phyloP scores from a whole-genome alignment of 2,113 vertebrate genomes.

The Prunella fulvescens region DNA sequence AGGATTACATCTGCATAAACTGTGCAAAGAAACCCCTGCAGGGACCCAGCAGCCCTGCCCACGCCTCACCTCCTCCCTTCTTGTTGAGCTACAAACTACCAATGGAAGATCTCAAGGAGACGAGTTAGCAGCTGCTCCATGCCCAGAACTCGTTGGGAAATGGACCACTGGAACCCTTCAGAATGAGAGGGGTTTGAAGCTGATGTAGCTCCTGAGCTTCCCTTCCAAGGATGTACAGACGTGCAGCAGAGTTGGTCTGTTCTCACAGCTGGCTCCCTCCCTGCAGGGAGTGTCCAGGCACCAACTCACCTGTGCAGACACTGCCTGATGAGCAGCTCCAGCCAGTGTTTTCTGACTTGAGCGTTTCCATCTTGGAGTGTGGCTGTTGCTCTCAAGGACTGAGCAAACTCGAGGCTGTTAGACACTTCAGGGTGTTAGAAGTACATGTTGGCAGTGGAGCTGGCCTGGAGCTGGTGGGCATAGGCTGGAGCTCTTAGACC shows the following conservation, averaged over 20 bases:
- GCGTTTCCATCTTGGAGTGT: conserved; percentile 22
- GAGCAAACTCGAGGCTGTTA: conserved; percentile 32
- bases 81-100: conserved; percentile 77
- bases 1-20: conserved; percentile 97
- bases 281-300: neutral
- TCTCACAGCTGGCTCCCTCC: conserved; percentile 47
- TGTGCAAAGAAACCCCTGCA: conserved; percentile 84
- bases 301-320: conserved; percentile 54
- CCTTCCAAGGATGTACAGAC: conserved; percentile 67
- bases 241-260: conserved; percentile 59
- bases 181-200: conserved; percentile 59
- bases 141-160: conserved; percentile 57
- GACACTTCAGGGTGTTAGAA: conserved; percentile 3
- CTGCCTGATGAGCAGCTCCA: conserved; percentile 29
- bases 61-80: conserved; percentile 71
- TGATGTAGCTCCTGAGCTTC: conserved; percentile 58
- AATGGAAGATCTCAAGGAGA: conserved; percentile 81
- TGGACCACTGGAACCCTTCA: conserved; percentile 63
- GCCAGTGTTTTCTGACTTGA: conserved; percentile 19
- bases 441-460: neutral
- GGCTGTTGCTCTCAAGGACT: conserved; percentile 45
- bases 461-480: conserved; percentile 5
- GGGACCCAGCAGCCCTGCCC: conserved; percentile 73
- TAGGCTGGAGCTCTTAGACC: neutral
- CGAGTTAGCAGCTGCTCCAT: conserved; percentile 80